phyloP scores from a whole-genome alignment of 2,888 invertebrate species.

The Sinopyrophorus schimmeli region DNA sequence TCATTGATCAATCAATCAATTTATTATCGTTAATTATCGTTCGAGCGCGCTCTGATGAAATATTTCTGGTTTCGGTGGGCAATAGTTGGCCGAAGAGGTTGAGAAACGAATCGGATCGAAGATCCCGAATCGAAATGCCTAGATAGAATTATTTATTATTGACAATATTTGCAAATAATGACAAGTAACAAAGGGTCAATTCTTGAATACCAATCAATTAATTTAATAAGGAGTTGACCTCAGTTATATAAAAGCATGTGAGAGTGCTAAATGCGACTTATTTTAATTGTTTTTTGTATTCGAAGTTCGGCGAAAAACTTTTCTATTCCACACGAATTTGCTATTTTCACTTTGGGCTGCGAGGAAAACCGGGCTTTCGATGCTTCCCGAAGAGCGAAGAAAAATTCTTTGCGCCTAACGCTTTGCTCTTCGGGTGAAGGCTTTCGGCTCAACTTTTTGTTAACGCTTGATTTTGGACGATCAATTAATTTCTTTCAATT shows the following conservation, averaged over 20 bases:
- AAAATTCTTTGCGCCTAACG: too few relatives aligned
- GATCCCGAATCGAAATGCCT: neutral
- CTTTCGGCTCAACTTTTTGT: too few relatives aligned
- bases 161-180: constrained; percentile 21
- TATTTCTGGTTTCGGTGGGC: neutral
- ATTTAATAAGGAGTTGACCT: constrained; percentile 28
- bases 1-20: constrained; percentile 18
- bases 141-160: neutral
- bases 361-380: neutral
- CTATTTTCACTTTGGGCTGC: neutral
- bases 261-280: constrained; percentile 13
- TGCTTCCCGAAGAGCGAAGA: too few relatives aligned
- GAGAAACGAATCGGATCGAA: neutral
- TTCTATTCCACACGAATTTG: neutral
- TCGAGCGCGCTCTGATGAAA: neutral
- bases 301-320: constrained; percentile 3
- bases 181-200: constrained; percentile 23
- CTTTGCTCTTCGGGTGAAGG: too few relatives aligned
- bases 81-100: neutral
- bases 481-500: too few relatives aligned
- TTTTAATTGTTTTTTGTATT: constrained; percentile 7
- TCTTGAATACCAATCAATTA: constrained; percentile 26
- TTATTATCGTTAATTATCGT: constrained; percentile 16
- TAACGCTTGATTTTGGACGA: too few relatives aligned
- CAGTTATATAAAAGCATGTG: constrained; percentile 15